Base-by-base conservation (phyloP, 2,113 vertebrate species). In the Cichladusa arquata region DNA sequence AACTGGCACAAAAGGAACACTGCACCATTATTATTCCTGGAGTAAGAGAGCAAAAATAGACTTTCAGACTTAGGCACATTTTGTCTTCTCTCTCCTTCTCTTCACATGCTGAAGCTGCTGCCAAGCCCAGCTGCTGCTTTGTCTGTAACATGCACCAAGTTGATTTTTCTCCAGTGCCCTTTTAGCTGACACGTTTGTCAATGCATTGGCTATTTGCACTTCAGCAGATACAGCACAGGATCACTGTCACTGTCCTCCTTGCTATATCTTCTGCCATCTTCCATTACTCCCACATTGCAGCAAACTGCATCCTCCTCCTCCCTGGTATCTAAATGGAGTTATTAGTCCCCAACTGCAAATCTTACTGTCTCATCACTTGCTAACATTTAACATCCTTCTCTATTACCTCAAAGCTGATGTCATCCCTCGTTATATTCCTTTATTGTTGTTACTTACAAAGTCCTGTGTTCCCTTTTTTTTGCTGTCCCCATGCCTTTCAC, bases 41-140 rank as follows among this genome's bases (percentile, higher is more conserved):
- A 95, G 85, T 84, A 91, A 81, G 67, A 90, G 9, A 56, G n/a
- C 77, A 88, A 96, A 92, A 94, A 79, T 74, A 94, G 62, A 50
- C 25, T 54, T 50, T 79, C 28, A 45, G 51, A 79, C 62, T 86
- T 73, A 10, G 69, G 65, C 48, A 53, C 58, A 14, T 81, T 91
- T 95, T 95, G 67, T 88, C 81, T 93, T 91, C 33, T 71, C 36
- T 76, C 62, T 81, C 42, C 45, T 93, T 65, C 42, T 88, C 53
- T 74, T 80, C 54, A 20, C 29, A 28, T 3, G 10, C 45, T 31
- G 62, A 67, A 45, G n/a, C 62, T 82, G 62, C 47, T 93, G 77
- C 86, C 91, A 95, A 89, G 36, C 61, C 44, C 79, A 80, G 61
- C 74, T 92, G 73, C 65, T 69, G 51, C 79, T 83, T 86, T 60